A percentile compares a stretch with the other conserved stretches of the same genome.
phyloP scores from a whole-genome alignment of 2,113 vertebrate species.

The Triplophysa rosa region DNA sequence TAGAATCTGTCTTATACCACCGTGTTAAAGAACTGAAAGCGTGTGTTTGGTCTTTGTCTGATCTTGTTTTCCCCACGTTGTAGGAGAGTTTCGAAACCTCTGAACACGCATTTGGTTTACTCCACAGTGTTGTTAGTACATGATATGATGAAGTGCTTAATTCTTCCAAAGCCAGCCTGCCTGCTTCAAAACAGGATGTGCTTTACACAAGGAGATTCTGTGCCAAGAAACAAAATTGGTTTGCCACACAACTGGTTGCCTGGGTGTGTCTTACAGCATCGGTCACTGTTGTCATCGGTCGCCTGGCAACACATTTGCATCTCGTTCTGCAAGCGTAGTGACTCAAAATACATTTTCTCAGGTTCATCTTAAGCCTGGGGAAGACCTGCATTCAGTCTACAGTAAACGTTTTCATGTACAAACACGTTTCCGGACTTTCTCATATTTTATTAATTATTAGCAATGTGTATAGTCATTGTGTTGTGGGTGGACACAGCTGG shows the following conservation, averaged over 20 bases:
- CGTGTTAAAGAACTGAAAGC: too few species aligned
- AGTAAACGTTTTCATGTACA: neutral
- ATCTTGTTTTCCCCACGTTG: neutral
- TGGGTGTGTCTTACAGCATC: conserved; percentile 17
- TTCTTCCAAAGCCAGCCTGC: conserved; percentile 35
- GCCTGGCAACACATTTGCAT: conserved; percentile 36
- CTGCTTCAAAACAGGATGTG: conserved; percentile 46
- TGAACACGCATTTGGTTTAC: neutral
- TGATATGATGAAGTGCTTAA: neutral
- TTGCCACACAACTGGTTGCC: conserved; percentile 44
- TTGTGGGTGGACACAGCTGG: neutral
- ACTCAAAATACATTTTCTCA: conserved; percentile 42
- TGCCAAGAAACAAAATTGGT: neutral
- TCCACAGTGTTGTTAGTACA: neutral
- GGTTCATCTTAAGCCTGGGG: neutral
- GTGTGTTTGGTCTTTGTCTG: neutral
- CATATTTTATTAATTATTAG: neutral
- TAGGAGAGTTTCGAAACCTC: neutral
- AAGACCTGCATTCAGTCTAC: neutral
- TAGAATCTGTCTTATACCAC: too few species aligned
- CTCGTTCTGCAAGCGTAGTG: conserved; percentile 25
- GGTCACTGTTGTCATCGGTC: conserved; percentile 52
- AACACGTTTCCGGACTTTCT: neutral
- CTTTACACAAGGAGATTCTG: conserved; percentile 9
- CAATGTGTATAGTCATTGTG: neutral